Conservation (phyloP, 1,140 invertebrate genomes). For the Ditylenchus dipsaci region DNA sequence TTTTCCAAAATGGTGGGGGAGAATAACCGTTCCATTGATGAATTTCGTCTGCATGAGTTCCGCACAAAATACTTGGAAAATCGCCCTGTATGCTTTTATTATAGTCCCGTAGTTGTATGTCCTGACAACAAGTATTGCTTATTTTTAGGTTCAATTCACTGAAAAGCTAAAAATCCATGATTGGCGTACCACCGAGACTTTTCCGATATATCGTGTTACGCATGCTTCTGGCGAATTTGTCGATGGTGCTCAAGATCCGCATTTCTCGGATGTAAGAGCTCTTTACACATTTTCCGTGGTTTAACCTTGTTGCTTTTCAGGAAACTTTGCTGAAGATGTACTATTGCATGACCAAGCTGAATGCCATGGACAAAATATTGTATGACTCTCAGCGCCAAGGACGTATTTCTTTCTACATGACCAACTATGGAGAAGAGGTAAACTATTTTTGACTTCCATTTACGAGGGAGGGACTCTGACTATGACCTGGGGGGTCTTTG, state of each 20-base stretch:
- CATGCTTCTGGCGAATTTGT: slow-evolving; percentile 51
- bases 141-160: slow-evolving; percentile 52
- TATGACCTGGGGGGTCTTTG: no score
- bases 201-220: slow-evolving; percentile 56
- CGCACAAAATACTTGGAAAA: slow-evolving; percentile 51
- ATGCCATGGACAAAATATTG: slow-evolving; percentile 88
- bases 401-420: slow-evolving; percentile 99
- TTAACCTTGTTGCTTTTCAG: slow-evolving; percentile 22
- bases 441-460: no score
- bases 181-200: slow-evolving; percentile 21
- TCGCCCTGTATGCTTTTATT: slow-evolving; percentile 39
- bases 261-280: neutral
- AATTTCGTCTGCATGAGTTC: slow-evolving; percentile 52
- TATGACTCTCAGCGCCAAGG: slow-evolving; percentile 98
- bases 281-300: no score
- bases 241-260: slow-evolving; percentile 38
- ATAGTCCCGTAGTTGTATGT: slow-evolving; percentile 8
- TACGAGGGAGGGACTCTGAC: no score
- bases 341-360: slow-evolving; percentile 74
- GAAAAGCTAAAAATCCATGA: slow-evolving; percentile 48
- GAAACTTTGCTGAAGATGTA: slow-evolving; percentile 50
- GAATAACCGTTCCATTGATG: slow-evolving; percentile 27
- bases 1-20: no score
- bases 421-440: slow-evolving; percentile 93
- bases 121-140: no score